Percentiles rank a stretch among this genome's conserved stretches.
These are phyloP conservation scores for Python bivittatus DNA, from an alignment of 2,113 vertebrate genomes.

Conservation along the genomic window DNA sequence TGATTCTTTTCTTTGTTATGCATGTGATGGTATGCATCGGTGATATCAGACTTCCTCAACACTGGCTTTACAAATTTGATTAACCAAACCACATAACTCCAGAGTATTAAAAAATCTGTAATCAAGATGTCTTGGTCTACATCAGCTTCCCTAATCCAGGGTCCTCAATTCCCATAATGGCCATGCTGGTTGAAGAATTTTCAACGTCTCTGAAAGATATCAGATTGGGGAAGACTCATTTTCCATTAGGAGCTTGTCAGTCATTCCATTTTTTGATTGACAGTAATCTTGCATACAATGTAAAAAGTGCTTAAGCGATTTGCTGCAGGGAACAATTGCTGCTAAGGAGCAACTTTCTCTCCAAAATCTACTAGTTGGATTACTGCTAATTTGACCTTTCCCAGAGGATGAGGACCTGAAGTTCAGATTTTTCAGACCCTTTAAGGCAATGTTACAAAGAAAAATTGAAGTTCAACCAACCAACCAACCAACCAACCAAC, in stretches of 20 bases:
- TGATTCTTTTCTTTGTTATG: constrained; percentile 51
- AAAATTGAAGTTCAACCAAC: constrained; percentile 7
- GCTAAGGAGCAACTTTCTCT: not conserved
- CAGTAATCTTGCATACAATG: not conserved
- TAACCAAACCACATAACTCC: not conserved
- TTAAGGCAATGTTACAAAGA: constrained; percentile 3
- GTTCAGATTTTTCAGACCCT: constrained; percentile 3
- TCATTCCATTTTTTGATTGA: constrained; percentile 17
- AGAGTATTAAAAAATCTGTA: not conserved
- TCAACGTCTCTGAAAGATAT: not conserved
- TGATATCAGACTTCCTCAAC: constrained; percentile 59
- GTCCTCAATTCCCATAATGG: not conserved
- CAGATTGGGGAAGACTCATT: constrained; percentile 3
- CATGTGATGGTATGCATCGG: constrained; percentile 47
- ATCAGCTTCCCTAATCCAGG: not conserved
- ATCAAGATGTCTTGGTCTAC: not conserved
- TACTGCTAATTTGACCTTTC: constrained; percentile 21
- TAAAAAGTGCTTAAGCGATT: constrained; percentile 3
- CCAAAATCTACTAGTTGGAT: not conserved
- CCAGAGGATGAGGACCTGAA: not conserved
- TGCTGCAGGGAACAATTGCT: not conserved
- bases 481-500: not conserved
- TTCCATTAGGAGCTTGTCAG: not conserved
- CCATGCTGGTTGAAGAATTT: not conserved
- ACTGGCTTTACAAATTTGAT: constrained; percentile 31